phyloP scores from a whole-genome alignment of 23 tunicate species.

The Halocynthia roretzi region DNA sequence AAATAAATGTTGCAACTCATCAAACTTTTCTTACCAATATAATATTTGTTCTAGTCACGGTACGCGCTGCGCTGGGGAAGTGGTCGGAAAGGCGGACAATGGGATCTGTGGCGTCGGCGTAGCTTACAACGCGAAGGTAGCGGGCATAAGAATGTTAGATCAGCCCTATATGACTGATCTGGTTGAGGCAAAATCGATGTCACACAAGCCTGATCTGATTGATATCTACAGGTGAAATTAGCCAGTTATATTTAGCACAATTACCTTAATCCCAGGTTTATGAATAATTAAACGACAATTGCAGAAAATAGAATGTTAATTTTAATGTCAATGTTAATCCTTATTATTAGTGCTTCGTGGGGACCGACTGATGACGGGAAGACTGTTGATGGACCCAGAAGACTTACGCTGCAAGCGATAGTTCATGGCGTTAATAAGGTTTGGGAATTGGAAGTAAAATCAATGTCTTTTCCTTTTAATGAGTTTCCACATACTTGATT shows the following conservation, averaged over 20 bases:
- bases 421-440: constrained; percentile 97
- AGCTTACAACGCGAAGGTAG: constrained; percentile 79
- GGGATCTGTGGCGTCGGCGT: constrained; percentile 99
- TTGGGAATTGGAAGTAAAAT: constrained; percentile 8
- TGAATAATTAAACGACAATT: not conserved
- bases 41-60: constrained; percentile 72
- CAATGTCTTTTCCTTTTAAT: not conserved
- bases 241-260: not conserved
- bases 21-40: not conserved
- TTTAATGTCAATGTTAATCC: not conserved
- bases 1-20: not conserved
- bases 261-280: not conserved
- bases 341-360: constrained; percentile 90
- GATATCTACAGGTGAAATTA: constrained; percentile 90
- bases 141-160: constrained; percentile 98
- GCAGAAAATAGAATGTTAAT: not conserved
- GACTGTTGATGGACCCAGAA: constrained; percentile 99
- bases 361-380: constrained; percentile 99
- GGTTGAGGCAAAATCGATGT: constrained; percentile 97
- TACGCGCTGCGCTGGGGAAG: constrained; percentile 99
- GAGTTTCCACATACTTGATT: no score
- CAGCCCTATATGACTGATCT: constrained; percentile 99
- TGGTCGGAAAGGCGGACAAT: constrained; percentile 88
- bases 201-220: constrained; percentile 79
- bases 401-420: constrained; percentile 84